phyloP scores from a whole-genome alignment of 2,113 vertebrate species.

The Oryctolagus cuniculus region DNA sequence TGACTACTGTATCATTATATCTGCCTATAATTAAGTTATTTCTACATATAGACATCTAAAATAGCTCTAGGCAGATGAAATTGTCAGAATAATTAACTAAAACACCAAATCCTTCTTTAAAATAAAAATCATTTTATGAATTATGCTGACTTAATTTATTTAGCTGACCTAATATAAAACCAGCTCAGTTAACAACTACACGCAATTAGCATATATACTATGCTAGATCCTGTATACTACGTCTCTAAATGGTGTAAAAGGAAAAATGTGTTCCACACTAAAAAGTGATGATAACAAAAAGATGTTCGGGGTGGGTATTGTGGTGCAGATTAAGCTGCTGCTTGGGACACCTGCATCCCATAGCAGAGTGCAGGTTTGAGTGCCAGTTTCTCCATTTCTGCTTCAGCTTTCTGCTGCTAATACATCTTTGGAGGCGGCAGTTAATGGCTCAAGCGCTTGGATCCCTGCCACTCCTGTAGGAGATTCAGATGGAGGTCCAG shows the following conservation, averaged over 20 bases:
- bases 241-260: neutral
- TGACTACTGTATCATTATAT: neutral
- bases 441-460: too few species aligned
- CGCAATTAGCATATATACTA: neutral
- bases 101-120: conserved; percentile 35
- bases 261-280: neutral
- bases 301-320: neutral
- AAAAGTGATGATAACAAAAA: conserved; percentile 25
- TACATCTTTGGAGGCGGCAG: too few species aligned
- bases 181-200: neutral
- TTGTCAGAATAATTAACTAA: conserved; percentile 22
- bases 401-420: too few species aligned
- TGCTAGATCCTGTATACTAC: neutral
- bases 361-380: too few species aligned
- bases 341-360: too few species aligned
- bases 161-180: conserved; percentile 14
- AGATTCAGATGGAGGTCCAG: too few species aligned
- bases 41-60: conserved; percentile 29
- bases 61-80: neutral
- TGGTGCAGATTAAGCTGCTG: too few species aligned
- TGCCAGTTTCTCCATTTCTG: too few species aligned
- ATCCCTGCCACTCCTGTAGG: too few species aligned
- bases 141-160: conserved; percentile 40
- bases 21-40: conserved; percentile 39
- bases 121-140: conserved; percentile 38